Base-by-base conservation (phyloP, 2,113 vertebrate genomes). In the Circaetus gallicus region DNA sequence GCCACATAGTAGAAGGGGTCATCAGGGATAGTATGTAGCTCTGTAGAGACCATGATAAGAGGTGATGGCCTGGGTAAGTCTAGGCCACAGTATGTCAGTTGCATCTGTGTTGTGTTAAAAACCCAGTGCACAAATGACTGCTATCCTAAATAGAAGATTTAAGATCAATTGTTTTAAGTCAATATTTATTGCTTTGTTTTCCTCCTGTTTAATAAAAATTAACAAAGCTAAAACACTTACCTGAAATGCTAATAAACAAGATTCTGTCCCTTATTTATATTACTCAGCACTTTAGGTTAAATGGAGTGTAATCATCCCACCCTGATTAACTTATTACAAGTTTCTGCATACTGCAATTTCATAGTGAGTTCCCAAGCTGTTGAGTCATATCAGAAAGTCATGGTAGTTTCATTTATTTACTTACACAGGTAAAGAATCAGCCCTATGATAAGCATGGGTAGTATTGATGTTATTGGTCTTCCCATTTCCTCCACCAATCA, bases 41-140 rank as follows among this genome's bases (percentile, higher is more conserved):
- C 38, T 84, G 16, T 26, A 47, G 71, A 40, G 62, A 40, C 21
- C 34, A 7, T 0, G 6, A 0, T 13, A 36, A 38, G 50, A 77
- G 36, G 11, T 53, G 36, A 7, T 88, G 71, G 18, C 20, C 49
- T 67, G 20, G 17, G 2, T 56, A 10, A 34, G 26, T 67, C 26
- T n/a, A 14, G 52, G 40, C 43, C 6, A 7, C 6, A 3, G 19
- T 25, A 10, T 66, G 24, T 11, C 38, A 32, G 16, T 34, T 79
- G 38, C 4, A 45, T 40, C 53, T 83, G 20, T 67, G 49, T 40
- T 56, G 2, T 40, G 16, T 80, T 91, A 61, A 47, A 81, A 84
- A 28, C 3, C 5, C 53, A 40, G 10, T 26, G 16, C 26, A 21
- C 42, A 52, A 31, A 31, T 79, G 26, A 24, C 36, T 66, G 25